These are phyloP conservation scores for Misgurnus anguillicaudatus DNA, from an alignment of 2,113 vertebrate species.

Conservation along the genomic window DNA sequence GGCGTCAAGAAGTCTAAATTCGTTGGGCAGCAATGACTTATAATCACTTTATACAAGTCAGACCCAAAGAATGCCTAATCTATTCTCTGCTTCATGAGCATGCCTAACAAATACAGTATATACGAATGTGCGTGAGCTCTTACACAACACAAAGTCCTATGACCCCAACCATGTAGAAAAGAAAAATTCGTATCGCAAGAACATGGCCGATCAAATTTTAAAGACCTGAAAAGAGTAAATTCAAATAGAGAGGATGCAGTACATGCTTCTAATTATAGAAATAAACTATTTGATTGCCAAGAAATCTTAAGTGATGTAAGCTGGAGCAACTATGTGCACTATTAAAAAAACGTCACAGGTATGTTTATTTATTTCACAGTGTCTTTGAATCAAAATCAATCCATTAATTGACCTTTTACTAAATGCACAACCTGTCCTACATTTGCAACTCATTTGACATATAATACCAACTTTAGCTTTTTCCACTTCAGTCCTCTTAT, in stretches of 20 bases:
- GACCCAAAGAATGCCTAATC: slow-evolving; percentile 73
- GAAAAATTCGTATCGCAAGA: slow-evolving; percentile 48
- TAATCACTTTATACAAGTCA: slow-evolving; percentile 81
- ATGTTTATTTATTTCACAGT: too few relatives aligned
- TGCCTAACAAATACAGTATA: slow-evolving; percentile 54
- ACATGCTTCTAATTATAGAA: too few relatives aligned
- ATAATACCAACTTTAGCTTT: too few relatives aligned
- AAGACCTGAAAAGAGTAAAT: background rate
- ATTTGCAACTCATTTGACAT: too few relatives aligned
- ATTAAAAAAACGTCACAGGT: too few relatives aligned
- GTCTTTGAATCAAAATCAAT: too few relatives aligned
- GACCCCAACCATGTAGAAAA: slow-evolving; percentile 40
- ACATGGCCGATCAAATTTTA: slow-evolving; percentile 6
- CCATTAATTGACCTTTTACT: too few relatives aligned
- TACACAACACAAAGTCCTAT: slow-evolving; percentile 52
- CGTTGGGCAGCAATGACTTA: slow-evolving; percentile 72
- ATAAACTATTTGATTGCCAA: too few relatives aligned
- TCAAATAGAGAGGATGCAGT: background rate
- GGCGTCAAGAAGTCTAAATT: slow-evolving; percentile 81
- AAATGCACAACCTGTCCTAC: too few relatives aligned
- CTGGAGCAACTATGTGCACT: too few relatives aligned
- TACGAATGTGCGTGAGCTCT: slow-evolving; percentile 15
- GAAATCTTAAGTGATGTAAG: too few relatives aligned
- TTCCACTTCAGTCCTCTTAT: too few relatives aligned
- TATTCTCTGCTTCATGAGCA: slow-evolving; percentile 65